These are phyloP conservation scores for Formicarius rufipectus DNA, from an alignment of 2,113 vertebrate genomes.

Conservation along the genomic window DNA sequence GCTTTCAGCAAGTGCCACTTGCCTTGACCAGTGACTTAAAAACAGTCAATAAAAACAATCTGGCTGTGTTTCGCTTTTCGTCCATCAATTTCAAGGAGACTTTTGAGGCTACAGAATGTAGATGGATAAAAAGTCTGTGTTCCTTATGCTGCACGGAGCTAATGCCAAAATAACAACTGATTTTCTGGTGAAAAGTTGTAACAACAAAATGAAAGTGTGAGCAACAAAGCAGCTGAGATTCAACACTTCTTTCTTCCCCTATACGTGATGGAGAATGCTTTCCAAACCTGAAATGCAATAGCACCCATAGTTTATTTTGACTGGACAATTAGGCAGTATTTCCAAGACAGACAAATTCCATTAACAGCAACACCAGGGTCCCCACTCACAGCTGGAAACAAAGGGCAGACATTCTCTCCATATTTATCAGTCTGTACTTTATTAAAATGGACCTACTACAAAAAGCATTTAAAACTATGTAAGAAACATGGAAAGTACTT, in stretches of 20 bases:
- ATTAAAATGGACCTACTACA: slow-evolving; percentile 7
- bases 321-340: neutral
- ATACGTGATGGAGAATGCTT: neutral
- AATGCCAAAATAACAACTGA: neutral
- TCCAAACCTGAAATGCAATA: slow-evolving; percentile 5
- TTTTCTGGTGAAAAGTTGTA: neutral
- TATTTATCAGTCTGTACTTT: slow-evolving; percentile 32
- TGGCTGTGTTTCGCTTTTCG: neutral
- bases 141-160: neutral
- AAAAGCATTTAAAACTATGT: neutral
- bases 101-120: neutral
- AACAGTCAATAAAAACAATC: neutral
- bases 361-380: slow-evolving; percentile 2
- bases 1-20: neutral
- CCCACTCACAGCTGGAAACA: slow-evolving; percentile 20
- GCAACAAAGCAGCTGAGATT: neutral
- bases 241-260: neutral
- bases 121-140: neutral
- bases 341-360: slow-evolving; percentile 11
- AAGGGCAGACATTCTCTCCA: neutral
- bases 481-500: neutral
- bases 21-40: neutral
- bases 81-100: neutral
- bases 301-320: slow-evolving; percentile 24
- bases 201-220: neutral